These are phyloP conservation scores for Pao palembangensis DNA, from an alignment of 2,113 vertebrate species.

Conservation along the genomic window DNA sequence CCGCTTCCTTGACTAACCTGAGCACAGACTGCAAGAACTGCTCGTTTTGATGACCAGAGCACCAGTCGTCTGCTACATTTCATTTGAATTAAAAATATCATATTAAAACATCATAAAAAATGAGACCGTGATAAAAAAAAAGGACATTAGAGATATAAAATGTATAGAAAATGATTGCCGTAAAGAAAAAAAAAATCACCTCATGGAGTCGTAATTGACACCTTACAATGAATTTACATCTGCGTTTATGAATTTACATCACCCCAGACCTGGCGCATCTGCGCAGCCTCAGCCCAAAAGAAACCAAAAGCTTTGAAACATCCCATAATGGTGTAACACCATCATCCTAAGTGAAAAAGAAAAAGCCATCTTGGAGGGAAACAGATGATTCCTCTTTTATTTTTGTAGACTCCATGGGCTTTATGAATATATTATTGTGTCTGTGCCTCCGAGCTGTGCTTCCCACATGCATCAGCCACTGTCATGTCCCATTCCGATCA, in stretches of 20 bases:
- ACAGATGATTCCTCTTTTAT: slow-evolving; percentile 44
- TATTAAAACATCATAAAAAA: not conserved
- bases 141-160: not conserved
- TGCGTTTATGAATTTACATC: not conserved
- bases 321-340: slow-evolving; percentile 25
- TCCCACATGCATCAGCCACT: slow-evolving; percentile 48
- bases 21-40: too few relatives aligned
- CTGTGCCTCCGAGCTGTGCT: slow-evolving; percentile 33
- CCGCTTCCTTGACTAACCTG: too few relatives aligned
- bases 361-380: slow-evolving; percentile 47
- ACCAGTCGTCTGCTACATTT: too few relatives aligned
- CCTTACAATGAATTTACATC: too few relatives aligned
- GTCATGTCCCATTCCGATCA: slow-evolving; percentile 64
- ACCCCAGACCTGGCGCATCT: slow-evolving; percentile 1
- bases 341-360: slow-evolving; percentile 50
- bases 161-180: too few relatives aligned
- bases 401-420: slow-evolving; percentile 36
- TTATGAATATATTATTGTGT: slow-evolving; percentile 56
- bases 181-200: not conserved
- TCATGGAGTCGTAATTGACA: not conserved
- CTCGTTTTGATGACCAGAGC: too few relatives aligned
- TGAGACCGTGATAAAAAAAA: not conserved
- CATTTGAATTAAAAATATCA: too few relatives aligned
- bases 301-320: slow-evolving; percentile 39
- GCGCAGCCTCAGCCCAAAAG: slow-evolving; percentile 32